Conservation (phyloP, 2,797 vertebrate genomes). For the Fistularia commersonii region DNA sequence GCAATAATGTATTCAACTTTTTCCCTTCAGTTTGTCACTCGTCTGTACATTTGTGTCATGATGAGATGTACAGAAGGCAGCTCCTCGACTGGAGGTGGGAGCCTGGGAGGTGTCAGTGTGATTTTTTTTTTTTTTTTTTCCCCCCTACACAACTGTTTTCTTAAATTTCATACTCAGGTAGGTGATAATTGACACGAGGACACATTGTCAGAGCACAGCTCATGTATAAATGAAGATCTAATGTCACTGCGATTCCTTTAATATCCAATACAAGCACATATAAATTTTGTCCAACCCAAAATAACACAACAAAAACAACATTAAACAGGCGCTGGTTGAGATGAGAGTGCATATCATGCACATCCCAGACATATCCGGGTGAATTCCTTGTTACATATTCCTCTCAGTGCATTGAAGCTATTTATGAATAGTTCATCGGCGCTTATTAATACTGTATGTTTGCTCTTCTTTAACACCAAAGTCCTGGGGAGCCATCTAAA, state of each 20-base stretch:
- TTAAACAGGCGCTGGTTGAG: constrained; percentile 14
- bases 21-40: neutral
- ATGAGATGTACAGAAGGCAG: neutral
- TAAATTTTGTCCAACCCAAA: neutral
- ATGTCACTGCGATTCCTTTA: neutral
- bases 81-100: neutral
- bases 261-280: neutral
- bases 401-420: constrained; percentile 30
- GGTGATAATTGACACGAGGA: constrained; percentile 12
- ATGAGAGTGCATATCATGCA: constrained; percentile 3
- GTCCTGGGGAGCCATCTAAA: constrained; percentile 47
- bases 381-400: constrained; percentile 22
- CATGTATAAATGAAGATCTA: neutral
- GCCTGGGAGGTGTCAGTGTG: constrained; percentile 1
- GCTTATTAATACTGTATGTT: constrained; percentile 61
- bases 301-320: constrained; percentile 17
- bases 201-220: neutral
- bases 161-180: neutral
- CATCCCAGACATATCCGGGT: neutral
- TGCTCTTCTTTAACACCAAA: constrained; percentile 47
- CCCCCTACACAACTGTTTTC: constrained; percentile 1
- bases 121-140: neutral
- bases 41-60: neutral
- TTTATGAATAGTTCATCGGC: constrained; percentile 55
- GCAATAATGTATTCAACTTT: neutral